Evolutionary conservation across 2,888 invertebrate genomes (phyloP).

Genomic region (Orgyia antiqua): DNA sequence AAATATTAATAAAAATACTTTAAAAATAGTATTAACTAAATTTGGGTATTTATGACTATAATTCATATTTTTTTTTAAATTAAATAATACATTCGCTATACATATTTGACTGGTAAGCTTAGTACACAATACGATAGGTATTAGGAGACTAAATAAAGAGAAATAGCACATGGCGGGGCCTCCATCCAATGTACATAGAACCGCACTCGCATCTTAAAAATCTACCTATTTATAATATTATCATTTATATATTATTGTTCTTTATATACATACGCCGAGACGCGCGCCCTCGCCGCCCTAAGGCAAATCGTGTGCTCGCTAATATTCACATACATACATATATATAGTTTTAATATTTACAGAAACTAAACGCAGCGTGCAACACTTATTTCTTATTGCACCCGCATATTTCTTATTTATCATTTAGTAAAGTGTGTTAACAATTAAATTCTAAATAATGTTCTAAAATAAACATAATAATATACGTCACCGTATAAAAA

Average conservation of each 20-base stretch:
- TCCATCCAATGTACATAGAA: constrained; percentile 52
- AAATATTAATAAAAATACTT: constrained; percentile 51
- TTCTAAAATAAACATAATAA: constrained; percentile 35
- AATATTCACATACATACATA: constrained; percentile 43
- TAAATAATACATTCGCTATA: constrained; percentile 73
- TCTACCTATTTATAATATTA: constrained; percentile 65
- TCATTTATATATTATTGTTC: constrained; percentile 61
- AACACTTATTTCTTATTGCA: constrained; percentile 42
- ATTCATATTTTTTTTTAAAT: constrained; percentile 73
- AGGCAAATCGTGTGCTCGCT: constrained; percentile 62
- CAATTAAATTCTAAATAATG: constrained; percentile 47
- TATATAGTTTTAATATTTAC: constrained; percentile 62
- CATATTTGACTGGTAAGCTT: constrained; percentile 77
- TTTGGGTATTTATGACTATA: constrained; percentile 78
- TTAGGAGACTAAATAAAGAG: constrained; percentile 68
- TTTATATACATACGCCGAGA: constrained; percentile 67
- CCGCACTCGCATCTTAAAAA: constrained; percentile 66
- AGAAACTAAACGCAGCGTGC: constrained; percentile 60
- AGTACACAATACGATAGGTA: constrained; percentile 70
- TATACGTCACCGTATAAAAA: too few relatives aligned
- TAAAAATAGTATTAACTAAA: constrained; percentile 73
- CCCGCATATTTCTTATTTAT: constrained; percentile 50
- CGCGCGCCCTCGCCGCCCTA: constrained; percentile 54
- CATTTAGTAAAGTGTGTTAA: constrained; percentile 60
- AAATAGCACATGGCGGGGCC: constrained; percentile 58